These are phyloP conservation scores for Linnaemya vulpina DNA, from an alignment of 2,888 invertebrate species.

Conservation along the genomic window DNA sequence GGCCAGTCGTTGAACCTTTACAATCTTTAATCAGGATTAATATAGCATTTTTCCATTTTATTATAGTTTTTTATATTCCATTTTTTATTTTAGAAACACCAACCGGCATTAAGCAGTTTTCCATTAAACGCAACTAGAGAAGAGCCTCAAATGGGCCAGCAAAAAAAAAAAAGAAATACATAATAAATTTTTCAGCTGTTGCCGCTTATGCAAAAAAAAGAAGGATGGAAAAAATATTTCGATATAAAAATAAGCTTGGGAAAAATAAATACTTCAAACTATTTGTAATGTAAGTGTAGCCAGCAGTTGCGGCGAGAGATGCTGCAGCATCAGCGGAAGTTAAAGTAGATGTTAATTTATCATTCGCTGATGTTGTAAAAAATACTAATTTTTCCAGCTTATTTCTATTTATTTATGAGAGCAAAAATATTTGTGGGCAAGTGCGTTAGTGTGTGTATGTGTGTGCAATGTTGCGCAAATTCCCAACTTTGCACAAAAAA, in stretches of 20 bases:
- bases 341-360: conserved; percentile 64
- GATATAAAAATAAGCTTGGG: background rate
- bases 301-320: conserved; percentile 1
- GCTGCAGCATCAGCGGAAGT: conserved; percentile 33
- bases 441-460: conserved; percentile 2
- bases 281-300: conserved; percentile 25
- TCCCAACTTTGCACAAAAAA: conserved; percentile 39
- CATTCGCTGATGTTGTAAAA: conserved; percentile 58
- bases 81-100: background rate
- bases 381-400: conserved; percentile 37
- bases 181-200: conserved; percentile 53
- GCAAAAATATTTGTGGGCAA: background rate
- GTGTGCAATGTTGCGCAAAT: conserved; percentile 6
- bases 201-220: conserved; percentile 18
- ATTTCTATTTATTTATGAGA: conserved; percentile 38
- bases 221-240: conserved; percentile 14
- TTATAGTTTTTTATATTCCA: background rate
- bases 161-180: conserved; percentile 8
- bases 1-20: conserved; percentile 5
- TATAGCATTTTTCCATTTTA: background rate
- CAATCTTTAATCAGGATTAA: conserved; percentile 20
- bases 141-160: conserved; percentile 15
- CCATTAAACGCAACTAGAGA: conserved; percentile 46
- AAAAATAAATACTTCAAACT: conserved; percentile 18
- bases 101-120: conserved; percentile 17